phyloP scores from a whole-genome alignment of 2,797 vertebrate species.

The Phaenicophaeus curvirostris region DNA sequence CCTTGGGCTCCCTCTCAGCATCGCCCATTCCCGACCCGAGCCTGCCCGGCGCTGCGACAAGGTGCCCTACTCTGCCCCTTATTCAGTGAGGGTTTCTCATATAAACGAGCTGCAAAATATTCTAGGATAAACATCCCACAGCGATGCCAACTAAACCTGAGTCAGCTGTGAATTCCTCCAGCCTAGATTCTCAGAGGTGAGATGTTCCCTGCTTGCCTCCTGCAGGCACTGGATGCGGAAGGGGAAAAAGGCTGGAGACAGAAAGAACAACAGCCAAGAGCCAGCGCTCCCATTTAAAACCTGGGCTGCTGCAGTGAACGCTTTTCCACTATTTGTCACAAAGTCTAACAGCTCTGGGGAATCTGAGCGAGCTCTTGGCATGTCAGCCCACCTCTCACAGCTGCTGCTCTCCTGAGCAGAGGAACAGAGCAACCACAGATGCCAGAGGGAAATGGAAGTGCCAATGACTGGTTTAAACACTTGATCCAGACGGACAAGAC shows the following conservation, averaged over 20 bases:
- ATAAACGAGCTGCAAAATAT: not conserved
- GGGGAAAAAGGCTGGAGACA: not conserved
- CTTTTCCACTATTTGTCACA: constrained; percentile 47
- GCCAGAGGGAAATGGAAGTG: constrained; percentile 45
- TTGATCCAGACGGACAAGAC: not conserved
- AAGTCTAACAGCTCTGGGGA: not conserved
- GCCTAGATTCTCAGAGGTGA: not conserved
- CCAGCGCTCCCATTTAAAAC: not conserved
- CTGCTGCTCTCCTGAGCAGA: constrained; percentile 8
- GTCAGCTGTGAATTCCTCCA: not conserved
- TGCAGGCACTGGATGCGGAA: not conserved
- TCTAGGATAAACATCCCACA: not conserved
- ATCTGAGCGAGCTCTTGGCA: not conserved
- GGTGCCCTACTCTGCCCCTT: not conserved
- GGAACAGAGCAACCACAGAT: constrained; percentile 13
- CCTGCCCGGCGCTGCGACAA: not conserved
- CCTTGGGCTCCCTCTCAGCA: not conserved
- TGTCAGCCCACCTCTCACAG: not conserved
- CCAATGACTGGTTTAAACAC: not conserved
- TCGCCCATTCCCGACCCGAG: not conserved
- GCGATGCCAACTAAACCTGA: not conserved
- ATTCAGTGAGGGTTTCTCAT: not conserved
- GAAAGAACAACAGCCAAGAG: not conserved
- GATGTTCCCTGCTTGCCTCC: not conserved
- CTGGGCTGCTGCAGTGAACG: constrained; percentile 9